phyloP scores from a whole-genome alignment of 2,888 invertebrate species.

The Spisula solida region DNA sequence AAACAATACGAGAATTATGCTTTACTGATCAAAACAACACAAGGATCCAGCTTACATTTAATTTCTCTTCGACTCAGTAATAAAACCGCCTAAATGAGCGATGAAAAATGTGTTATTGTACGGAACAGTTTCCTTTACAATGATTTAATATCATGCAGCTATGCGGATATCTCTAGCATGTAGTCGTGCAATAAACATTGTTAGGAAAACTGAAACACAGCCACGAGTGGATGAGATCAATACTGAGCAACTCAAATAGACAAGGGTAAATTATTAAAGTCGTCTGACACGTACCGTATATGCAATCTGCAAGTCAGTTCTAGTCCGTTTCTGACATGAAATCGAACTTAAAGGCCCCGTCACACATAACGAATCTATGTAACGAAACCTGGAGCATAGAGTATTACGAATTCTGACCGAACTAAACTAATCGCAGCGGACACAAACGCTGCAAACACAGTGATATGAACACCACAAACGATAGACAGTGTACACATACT shows the following conservation, averaged over 20 bases:
- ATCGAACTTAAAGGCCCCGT: slow-evolving; percentile 11
- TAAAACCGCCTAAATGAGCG: background rate
- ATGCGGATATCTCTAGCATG: background rate
- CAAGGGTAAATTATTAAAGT: slow-evolving; percentile 17
- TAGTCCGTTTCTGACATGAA: background rate
- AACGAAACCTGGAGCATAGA: no score
- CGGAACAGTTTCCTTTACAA: background rate
- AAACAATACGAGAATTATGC: slow-evolving; percentile 5
- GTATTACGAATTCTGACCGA: no score
- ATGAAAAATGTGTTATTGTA: slow-evolving; percentile 23
- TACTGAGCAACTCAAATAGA: background rate
- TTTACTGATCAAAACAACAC: background rate
- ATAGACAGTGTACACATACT: no score
- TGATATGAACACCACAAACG: no score
- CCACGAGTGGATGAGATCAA: background rate
- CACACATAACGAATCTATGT: no score
- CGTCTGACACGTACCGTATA: slow-evolving; percentile 19
- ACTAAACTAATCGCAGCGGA: no score
- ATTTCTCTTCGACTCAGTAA: slow-evolving; percentile 17
- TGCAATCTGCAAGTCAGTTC: background rate
- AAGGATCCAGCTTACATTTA: background rate
- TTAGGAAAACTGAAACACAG: background rate
- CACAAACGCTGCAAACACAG: no score
- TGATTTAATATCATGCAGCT: slow-evolving; percentile 14
- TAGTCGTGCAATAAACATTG: background rate